phyloP scores from a whole-genome alignment of 2,797 vertebrate species.

The Glyptemys insculpta region DNA sequence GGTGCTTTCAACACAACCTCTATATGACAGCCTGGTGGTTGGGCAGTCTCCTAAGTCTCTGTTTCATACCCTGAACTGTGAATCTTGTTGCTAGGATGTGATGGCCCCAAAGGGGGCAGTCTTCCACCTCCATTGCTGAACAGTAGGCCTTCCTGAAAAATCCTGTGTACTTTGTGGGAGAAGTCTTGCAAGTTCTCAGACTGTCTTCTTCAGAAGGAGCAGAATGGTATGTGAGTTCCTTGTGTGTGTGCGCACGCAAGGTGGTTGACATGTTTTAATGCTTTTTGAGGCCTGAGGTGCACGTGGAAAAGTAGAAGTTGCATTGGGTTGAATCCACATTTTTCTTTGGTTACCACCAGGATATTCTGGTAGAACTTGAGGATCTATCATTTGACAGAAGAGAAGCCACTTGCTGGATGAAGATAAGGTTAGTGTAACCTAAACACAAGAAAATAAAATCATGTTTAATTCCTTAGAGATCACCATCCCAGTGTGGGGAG shows the following conservation, averaged over 20 bases:
- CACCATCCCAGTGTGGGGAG: background rate
- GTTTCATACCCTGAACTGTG: background rate
- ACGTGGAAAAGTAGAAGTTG: background rate
- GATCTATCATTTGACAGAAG: background rate
- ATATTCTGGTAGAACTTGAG: background rate
- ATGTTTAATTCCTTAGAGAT: background rate
- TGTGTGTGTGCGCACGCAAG: background rate
- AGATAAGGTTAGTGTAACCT: background rate
- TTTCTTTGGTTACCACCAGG: background rate
- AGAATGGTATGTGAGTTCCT: background rate
- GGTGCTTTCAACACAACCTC: background rate
- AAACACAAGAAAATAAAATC: background rate
- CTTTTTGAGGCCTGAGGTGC: background rate
- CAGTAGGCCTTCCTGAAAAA: background rate
- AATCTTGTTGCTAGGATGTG: background rate
- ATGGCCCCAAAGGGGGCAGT: background rate
- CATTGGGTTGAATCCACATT: background rate
- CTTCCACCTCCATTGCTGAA: background rate
- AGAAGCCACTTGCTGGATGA: background rate
- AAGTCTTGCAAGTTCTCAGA: background rate
- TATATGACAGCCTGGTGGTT: background rate
- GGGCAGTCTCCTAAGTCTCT: background rate
- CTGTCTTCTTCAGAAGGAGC: background rate
- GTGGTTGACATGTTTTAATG: background rate
- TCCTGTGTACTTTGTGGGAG: background rate